Percentiles rank a stretch among this genome's conserved stretches.
Conservation (phyloP, 2,797 vertebrate species). For the Pseudochromis fuscus region DNA sequence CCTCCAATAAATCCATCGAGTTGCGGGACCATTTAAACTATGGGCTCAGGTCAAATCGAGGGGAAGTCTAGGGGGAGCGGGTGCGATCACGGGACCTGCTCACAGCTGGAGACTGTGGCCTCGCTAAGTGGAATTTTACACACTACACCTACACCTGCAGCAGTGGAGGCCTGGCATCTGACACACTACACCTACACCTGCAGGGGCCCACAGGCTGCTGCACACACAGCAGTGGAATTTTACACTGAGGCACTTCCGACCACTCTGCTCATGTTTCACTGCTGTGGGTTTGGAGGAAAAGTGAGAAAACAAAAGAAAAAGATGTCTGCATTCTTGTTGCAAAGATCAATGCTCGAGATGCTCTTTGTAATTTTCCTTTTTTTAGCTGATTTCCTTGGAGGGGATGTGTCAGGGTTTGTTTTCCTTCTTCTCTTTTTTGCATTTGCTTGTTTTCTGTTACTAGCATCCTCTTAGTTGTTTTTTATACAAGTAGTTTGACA, state of each 20-base stretch:
- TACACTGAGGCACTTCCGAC: conserved; percentile 47
- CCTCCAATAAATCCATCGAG: neutral
- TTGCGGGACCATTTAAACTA: neutral
- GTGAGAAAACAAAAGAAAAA: conserved; percentile 24
- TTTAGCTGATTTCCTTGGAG: neutral
- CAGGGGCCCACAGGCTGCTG: conserved; percentile 57
- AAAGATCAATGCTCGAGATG: neutral
- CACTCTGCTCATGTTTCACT: conserved; percentile 36
- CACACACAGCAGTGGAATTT: conserved; percentile 65
- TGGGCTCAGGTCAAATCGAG: conserved; percentile 1
- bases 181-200: conserved; percentile 71
- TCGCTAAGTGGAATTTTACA: conserved; percentile 73
- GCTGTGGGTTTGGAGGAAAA: conserved; percentile 13
- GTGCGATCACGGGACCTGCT: conserved; percentile 17
- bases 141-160: conserved; percentile 79
- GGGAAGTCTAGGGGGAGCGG: conserved; percentile 12
- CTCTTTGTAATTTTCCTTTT: neutral
- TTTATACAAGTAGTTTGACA: neutral
- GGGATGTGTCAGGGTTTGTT: neutral
- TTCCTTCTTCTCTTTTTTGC: neutral
- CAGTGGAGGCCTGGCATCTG: conserved; percentile 68
- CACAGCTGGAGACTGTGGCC: conserved; percentile 12
- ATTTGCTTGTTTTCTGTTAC: conserved; percentile 1
- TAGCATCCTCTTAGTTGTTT: neutral
- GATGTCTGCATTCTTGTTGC: neutral